These are phyloP conservation scores for Panonychus citri DNA, from an alignment of 1,140 invertebrate genomes.

Conservation along the genomic window DNA sequence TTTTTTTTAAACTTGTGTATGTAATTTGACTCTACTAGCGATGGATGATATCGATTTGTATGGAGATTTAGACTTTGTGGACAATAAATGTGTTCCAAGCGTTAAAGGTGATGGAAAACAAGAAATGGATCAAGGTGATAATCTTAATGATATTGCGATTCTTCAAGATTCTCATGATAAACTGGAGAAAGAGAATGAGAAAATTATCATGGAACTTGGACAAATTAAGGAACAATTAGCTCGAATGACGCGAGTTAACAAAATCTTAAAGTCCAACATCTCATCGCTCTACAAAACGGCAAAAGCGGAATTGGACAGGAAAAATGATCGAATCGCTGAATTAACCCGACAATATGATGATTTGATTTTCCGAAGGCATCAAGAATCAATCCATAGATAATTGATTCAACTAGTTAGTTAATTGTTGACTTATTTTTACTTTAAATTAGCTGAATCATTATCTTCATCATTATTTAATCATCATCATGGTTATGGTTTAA, in stretches of 20 bases:
- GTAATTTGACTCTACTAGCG: no score
- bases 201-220: background rate
- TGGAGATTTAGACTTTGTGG: background rate
- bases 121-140: background rate
- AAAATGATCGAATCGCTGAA: slow-evolving; percentile 1
- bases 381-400: no score
- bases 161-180: background rate
- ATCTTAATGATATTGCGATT: background rate
- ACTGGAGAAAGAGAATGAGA: background rate
- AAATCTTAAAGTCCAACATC: slow-evolving; percentile 9
- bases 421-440: no score
- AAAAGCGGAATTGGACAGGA: slow-evolving; percentile 6
- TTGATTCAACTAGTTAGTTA: no score
- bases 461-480: no score
- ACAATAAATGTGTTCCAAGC: background rate
- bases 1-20: no score
- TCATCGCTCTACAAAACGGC: slow-evolving; percentile 11
- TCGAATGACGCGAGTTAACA: background rate
- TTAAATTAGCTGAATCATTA: no score
- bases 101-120: background rate
- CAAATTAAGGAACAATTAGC: background rate
- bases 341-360: slow-evolving; percentile 6
- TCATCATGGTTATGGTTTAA: no score
- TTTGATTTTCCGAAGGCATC: no score
- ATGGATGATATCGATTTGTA: background rate